Conservation (phyloP, 2,888 invertebrate genomes). For the Blera fallax region DNA sequence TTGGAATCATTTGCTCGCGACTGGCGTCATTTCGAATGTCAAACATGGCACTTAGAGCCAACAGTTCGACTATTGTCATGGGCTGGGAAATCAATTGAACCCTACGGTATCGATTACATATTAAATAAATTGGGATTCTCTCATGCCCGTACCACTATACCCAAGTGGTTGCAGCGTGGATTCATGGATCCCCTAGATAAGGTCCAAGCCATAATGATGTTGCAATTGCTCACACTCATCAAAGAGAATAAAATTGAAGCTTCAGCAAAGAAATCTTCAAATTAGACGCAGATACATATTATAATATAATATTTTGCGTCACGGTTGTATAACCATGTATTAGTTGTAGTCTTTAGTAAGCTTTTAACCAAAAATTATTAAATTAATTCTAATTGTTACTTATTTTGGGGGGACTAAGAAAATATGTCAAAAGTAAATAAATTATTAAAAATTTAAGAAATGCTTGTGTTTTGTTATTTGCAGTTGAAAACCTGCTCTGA, state of each 20-base stretch:
- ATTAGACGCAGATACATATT: not conserved
- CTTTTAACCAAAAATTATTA: conserved; percentile 70
- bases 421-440: conserved; percentile 14
- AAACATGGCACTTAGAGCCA: conserved; percentile 98
- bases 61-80: conserved; percentile 92
- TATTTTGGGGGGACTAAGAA: conserved; percentile 37
- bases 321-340: conserved; percentile 15
- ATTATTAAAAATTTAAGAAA: conserved; percentile 8
- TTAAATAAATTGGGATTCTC: conserved; percentile 98
- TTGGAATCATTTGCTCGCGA: conserved; percentile 89
- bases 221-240: conserved; percentile 86
- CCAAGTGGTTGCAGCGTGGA: conserved; percentile 99
- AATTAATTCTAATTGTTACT: conserved; percentile 64
- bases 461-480: not conserved
- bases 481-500: not conserved
- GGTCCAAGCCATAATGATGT: conserved; percentile 90
- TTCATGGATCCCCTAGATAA: conserved; percentile 99
- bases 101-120: conserved; percentile 99
- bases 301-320: not conserved
- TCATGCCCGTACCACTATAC: conserved; percentile 98
- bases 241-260: conserved; percentile 82
- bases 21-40: conserved; percentile 94
- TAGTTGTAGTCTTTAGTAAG: conserved; percentile 51
- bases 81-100: conserved; percentile 98
- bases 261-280: conserved; percentile 72